Base-by-base conservation (phyloP, 2,113 vertebrate genomes). In the Alligator sinensis region DNA sequence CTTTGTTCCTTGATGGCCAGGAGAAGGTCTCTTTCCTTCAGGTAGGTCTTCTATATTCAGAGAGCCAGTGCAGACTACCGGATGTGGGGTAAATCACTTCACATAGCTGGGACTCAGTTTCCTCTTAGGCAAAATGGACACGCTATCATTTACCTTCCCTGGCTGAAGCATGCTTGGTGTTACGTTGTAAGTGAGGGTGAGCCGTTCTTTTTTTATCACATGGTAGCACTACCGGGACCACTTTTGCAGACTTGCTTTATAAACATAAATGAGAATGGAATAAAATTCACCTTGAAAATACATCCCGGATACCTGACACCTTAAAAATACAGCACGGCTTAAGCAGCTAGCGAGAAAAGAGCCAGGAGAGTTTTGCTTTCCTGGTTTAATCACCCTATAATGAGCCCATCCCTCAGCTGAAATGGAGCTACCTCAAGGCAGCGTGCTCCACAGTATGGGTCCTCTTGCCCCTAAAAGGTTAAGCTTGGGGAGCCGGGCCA, bases 201-300 rank as follows among this genome's bases (percentile, higher is more conserved):
- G 34, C 6, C 25, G 38, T 74, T 47, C 9, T 2, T 38, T 30
- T 30, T 21, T 47, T 24, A 34, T 38, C 70, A 55, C 21, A 21
- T 1, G 9, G 9, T 62, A 9, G 58, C 11, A 1, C 57, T 38
- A 16, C 34, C 80, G 21, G 66, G 28, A 14, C 18, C 13, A 34
- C 34, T 61, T 25, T 24, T 22, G 55, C 34, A 2, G 16, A 0
- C 19, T 1, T 22, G 24, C 17, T 25, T 38, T 7, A 2, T 22
- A 57, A 74, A 6, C 59, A 28, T 80, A 82, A 15, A n/a, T 5
- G 28, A n/a, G 57, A 72, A 25, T 62, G 64, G 28, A 89, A 76
- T 68, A 61, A 62, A 38, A 76, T 5, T 86, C 5, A 22, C 72
- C 92, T 80, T 47, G 90, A 77, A 87, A 95, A 83, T 84, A 84